Evolutionary conservation across 2,113 vertebrate species (phyloP).

Genomic region (Chionomys nivalis): DNA sequence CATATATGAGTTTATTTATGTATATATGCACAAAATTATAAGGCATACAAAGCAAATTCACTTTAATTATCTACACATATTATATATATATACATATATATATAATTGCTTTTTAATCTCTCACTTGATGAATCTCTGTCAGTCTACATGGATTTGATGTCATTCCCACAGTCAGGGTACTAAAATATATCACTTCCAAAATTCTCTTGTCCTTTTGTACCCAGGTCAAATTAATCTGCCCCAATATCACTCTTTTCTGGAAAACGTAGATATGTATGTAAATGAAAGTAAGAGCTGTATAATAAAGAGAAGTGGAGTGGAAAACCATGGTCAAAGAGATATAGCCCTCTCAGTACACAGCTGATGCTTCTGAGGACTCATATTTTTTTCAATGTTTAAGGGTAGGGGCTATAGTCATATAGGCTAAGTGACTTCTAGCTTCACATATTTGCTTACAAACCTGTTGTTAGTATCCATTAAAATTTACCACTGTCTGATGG

Average conservation of each 20-base stretch:
- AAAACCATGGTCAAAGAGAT: not conserved
- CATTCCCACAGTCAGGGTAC: not conserved
- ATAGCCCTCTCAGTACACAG: not conserved
- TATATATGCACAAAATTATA: no score
- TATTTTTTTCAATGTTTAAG: not conserved
- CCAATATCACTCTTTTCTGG: not conserved
- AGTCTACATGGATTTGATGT: not conserved
- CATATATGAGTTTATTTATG: no score
- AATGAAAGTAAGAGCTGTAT: not conserved
- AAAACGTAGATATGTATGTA: not conserved
- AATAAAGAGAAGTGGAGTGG: not conserved
- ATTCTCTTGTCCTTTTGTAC: not conserved
- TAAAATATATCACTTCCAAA: not conserved
- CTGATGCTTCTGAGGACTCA: not conserved
- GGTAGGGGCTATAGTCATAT: not conserved
- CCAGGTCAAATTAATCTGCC: not conserved
- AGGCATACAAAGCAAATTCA: no score
- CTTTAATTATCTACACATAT: no score
- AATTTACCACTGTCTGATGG: constrained; percentile 25
- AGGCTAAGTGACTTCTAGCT: not conserved
- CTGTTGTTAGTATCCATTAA: constrained; percentile 20
- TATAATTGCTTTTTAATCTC: not conserved
- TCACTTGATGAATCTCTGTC: not conserved
- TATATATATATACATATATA: no score
- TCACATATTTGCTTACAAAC: not conserved